These are phyloP conservation scores for Acleris sparsana DNA, from an alignment of 2,888 invertebrate genomes.

Conservation along the genomic window DNA sequence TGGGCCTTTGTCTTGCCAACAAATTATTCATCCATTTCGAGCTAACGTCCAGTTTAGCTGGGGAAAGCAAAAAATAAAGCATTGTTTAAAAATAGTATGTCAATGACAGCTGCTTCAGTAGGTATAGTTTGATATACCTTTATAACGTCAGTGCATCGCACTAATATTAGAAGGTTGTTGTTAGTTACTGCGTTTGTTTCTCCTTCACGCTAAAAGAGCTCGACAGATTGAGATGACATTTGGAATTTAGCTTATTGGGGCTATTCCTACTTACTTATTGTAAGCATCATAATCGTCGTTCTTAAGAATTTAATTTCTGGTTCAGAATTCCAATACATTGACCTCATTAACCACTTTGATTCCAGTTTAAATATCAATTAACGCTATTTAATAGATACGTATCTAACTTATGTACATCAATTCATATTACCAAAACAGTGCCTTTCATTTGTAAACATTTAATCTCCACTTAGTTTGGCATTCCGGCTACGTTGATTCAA, in stretches of 20 bases:
- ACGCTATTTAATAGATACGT: neutral
- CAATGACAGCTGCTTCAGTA: constrained; percentile 1
- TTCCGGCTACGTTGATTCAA: neutral
- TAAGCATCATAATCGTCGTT: no score
- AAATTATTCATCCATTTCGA: constrained; percentile 18
- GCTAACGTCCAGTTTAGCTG: constrained; percentile 6
- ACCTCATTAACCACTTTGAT: no score
- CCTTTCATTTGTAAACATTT: neutral
- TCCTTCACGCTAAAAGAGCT: no score
- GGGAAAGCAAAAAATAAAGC: constrained; percentile 10
- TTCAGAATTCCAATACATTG: no score
- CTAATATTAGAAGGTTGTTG: no score
- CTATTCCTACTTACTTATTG: no score
- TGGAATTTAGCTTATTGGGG: no score
- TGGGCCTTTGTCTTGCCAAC: constrained; percentile 49
- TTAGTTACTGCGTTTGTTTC: no score
- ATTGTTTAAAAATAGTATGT: constrained; percentile 12
- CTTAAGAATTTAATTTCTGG: no score
- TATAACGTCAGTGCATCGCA: no score
- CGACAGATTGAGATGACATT: no score
- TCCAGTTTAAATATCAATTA: neutral
- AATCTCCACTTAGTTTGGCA: neutral
- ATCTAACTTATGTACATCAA: neutral
- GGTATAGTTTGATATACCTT: no score
- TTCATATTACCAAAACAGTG: neutral